Evolutionary conservation across 2,888 invertebrate species (phyloP).

Genomic region (Drosophila formosana): DNA sequence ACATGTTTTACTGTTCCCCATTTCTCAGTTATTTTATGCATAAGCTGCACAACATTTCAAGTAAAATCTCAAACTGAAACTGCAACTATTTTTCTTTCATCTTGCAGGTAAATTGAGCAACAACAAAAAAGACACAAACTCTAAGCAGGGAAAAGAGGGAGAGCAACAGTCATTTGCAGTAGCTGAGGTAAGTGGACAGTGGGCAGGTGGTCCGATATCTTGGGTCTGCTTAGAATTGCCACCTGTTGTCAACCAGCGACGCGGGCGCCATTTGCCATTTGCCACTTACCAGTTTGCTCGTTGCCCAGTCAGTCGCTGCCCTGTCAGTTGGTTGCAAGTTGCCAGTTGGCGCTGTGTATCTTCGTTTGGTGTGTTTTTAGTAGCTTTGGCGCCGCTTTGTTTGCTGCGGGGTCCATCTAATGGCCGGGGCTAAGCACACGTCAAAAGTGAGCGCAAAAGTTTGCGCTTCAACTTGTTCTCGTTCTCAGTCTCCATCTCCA

Average conservation of each 20-base stretch:
- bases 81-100: constrained; percentile 23
- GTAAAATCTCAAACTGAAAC: constrained; percentile 8
- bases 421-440: constrained; percentile 64
- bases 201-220: constrained; percentile 54
- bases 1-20: too few species aligned
- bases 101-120: constrained; percentile 53
- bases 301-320: too few species aligned
- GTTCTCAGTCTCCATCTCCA: constrained; percentile 11
- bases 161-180: constrained; percentile 35
- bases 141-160: constrained; percentile 8
- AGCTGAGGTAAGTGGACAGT: constrained; percentile 53
- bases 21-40: too few species aligned
- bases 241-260: constrained; percentile 62
- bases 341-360: constrained; percentile 23
- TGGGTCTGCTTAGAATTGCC: constrained; percentile 48
- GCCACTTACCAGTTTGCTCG: constrained; percentile 9
- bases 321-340: constrained; percentile 1
- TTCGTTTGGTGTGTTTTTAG: constrained; percentile 33
- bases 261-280: constrained; percentile 43
- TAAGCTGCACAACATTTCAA: background rate
- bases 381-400: constrained; percentile 62
- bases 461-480: constrained; percentile 58
- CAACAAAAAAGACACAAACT: constrained; percentile 4
- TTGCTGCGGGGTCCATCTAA: constrained; percentile 56
- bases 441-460: constrained; percentile 76